Evolutionary conservation across 2,113 vertebrate species (phyloP), one percentile per base, ranked within the genome.

Genomic region (Manacus vitellinus): DNA sequence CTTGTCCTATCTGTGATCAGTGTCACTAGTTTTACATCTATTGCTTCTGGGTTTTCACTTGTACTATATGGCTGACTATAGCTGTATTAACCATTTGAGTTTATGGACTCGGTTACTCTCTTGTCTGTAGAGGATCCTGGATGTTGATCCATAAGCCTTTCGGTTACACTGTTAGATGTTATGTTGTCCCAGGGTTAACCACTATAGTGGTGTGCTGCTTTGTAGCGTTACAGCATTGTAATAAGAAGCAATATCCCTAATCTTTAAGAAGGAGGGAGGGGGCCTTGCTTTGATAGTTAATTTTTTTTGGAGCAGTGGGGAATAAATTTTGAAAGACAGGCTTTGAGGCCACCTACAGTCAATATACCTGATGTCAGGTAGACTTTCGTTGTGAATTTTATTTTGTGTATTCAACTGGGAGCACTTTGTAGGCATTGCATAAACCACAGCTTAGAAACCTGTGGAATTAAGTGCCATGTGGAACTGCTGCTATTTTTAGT

Each of bases 381-480:
- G 93, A 97, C 93, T 98, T 98, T 72, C 82, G 79, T 98, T 98
- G 97, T 99, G 98, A 97, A 97, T 98, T 98, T 96, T 98, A 98
- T 92, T 95, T 95, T 96, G 96, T 99, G 97, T 98, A 97, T 98
- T 97, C 97, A 98, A 99, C 98, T 98, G 98, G 98, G 98, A 99
- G 99, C 99, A 99, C 99, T 99, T 99, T 99, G 98, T 98, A 98
- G 98, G 98, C 98, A 98, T 98, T 98, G 95, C 96, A 95, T 97
- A 96, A 97, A 96, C 97, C 98, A 98, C 97, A 95, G 97, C 81
- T 92, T 94, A 90, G 94, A 96, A 97, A 95, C 96, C 98, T 97
- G 95, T 98, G 98, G 98, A 97, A 98, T 98, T 96, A 97, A 97
- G 97, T 98, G 98, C 98, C 98, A 97, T 97, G 96, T 98, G 98